These are phyloP conservation scores for Watsonalla cultraria DNA, from an alignment of 2,888 invertebrate genomes.

Conservation along the genomic window DNA sequence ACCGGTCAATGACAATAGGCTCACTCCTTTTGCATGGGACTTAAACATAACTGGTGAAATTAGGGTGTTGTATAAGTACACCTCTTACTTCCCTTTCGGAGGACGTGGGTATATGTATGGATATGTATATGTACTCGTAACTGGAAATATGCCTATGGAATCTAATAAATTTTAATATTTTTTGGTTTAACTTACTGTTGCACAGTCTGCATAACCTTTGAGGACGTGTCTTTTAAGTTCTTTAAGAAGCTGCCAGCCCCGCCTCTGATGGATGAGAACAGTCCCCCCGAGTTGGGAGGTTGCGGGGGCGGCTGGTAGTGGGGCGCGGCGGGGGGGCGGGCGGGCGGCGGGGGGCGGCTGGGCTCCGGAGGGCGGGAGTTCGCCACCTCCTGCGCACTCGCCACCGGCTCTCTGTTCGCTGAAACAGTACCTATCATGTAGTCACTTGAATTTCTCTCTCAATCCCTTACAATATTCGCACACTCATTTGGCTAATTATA, in stretches of 20 bases:
- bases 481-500: no score
- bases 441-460: neutral
- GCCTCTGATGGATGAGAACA: constrained; percentile 92
- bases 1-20: no score
- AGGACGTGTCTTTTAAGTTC: constrained; percentile 96
- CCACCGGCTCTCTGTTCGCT: constrained; percentile 48
- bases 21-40: no score
- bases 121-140: neutral
- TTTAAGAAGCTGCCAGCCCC: constrained; percentile 96
- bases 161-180: no score
- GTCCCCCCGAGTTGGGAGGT: constrained; percentile 72
- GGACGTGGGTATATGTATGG: no score
- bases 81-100: no score
- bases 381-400: constrained; percentile 40
- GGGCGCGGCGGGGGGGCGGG: constrained; percentile 47
- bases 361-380: constrained; percentile 58
- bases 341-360: constrained; percentile 45
- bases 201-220: constrained; percentile 97
- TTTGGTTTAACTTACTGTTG: constrained; percentile 94
- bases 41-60: no score
- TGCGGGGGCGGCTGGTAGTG: constrained; percentile 41
- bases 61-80: no score
- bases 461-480: neutral
- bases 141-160: neutral
- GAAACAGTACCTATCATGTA: constrained; percentile 28